These are phyloP conservation scores for Lasioglossum marginatum DNA, from an alignment of 2,888 invertebrate genomes.

Conservation along the genomic window DNA sequence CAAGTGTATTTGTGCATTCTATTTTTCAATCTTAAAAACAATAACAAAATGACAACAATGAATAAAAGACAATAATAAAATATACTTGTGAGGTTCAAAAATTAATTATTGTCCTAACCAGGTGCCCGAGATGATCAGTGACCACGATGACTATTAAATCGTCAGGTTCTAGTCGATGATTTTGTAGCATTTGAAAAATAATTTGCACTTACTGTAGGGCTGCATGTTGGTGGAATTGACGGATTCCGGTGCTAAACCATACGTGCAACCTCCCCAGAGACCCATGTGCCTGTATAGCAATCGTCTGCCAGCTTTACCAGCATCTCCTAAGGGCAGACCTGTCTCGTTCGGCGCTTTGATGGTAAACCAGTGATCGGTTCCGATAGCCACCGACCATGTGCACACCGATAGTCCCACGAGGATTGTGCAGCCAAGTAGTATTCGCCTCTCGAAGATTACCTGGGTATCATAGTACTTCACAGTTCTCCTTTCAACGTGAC, in stretches of 20 bases:
- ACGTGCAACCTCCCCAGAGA: constrained; percentile 88
- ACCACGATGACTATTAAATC: too few relatives aligned
- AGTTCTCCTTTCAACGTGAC: neutral
- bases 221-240: constrained; percentile 60
- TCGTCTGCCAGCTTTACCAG: constrained; percentile 71
- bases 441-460: constrained; percentile 89
- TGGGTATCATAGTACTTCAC: constrained; percentile 46
- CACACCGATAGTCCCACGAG: constrained; percentile 88
- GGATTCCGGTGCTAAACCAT: constrained; percentile 82
- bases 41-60: too few relatives aligned
- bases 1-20: too few relatives aligned
- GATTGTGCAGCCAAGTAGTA: constrained; percentile 90
- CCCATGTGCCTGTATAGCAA: constrained; percentile 89
- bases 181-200: neutral
- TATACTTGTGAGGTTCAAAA: too few relatives aligned
- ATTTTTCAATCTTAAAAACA: too few relatives aligned
- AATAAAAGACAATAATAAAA: too few relatives aligned
- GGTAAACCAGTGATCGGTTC: constrained; percentile 91
- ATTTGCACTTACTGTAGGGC: constrained; percentile 62
- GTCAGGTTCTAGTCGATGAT: neutral
- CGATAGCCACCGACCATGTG: constrained; percentile 90
- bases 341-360: constrained; percentile 83
- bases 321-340: constrained; percentile 75
- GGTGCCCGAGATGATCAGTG: too few relatives aligned
- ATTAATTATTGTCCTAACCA: too few relatives aligned